Conservation (phyloP, 64 coral and sea anemone species). For the Actinia tenebrosa region DNA sequence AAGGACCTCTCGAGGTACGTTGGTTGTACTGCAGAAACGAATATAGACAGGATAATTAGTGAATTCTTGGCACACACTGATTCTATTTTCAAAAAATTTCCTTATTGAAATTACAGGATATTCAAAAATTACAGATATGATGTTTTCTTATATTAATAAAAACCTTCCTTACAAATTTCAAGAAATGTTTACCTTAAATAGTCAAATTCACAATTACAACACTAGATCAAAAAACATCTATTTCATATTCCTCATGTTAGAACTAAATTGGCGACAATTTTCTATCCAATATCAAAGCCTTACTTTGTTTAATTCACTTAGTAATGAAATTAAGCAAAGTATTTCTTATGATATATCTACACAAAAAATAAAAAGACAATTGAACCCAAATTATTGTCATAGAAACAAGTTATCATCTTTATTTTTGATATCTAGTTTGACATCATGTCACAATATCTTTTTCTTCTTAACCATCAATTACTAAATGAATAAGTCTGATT, state of each 20-base stretch:
- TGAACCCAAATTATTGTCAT: no score
- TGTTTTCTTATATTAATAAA: not conserved
- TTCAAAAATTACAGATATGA: constrained; percentile 6
- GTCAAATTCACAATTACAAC: constrained; percentile 16
- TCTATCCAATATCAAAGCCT: not conserved
- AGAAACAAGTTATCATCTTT: no score
- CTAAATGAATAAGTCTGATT: no score
- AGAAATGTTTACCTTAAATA: constrained; percentile 25
- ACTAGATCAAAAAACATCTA: constrained; percentile 4
- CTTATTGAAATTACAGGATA: constrained; percentile 3
- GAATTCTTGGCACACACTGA: not conserved
- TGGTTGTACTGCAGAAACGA: not conserved
- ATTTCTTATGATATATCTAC: not conserved
- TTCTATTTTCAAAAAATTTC: constrained; percentile 1
- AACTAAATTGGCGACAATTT: constrained; percentile 8
- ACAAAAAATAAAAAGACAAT: not conserved
- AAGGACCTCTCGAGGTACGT: not conserved
- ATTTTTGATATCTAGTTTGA: no score
- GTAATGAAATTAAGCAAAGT: constrained; percentile 15
- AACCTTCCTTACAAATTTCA: not conserved
- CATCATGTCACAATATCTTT: no score
- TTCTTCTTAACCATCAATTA: no score
- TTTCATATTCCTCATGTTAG: constrained; percentile 7
- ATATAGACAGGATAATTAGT: not conserved
- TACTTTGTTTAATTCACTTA: constrained; percentile 6